These are phyloP conservation scores for Dasyornis broadbenti DNA, from an alignment of 2,113 vertebrate genomes.

Conservation along the genomic window DNA sequence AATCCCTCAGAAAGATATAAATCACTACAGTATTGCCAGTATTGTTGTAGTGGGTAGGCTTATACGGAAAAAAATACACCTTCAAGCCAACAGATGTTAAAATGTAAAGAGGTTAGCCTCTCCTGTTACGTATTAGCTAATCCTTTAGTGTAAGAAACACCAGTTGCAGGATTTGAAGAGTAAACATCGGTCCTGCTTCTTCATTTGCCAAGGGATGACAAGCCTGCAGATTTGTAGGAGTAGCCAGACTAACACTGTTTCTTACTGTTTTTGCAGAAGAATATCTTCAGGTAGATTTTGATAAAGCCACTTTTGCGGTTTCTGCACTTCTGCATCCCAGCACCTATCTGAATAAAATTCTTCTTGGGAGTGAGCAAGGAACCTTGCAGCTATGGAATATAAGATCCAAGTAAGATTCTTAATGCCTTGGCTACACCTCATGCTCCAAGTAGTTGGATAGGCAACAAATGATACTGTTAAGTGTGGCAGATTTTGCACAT, in stretches of 20 bases:
- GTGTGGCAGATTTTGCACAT: neutral
- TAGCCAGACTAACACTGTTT: neutral
- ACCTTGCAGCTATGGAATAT: slow-evolving; percentile 95
- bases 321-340: slow-evolving; percentile 92
- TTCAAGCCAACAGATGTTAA: neutral
- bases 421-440: neutral
- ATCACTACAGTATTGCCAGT: neutral
- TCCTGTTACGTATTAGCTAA: neutral
- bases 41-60: neutral
- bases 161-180: neutral
- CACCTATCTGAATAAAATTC: slow-evolving; percentile 96
- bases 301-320: slow-evolving; percentile 82
- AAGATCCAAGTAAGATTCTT: slow-evolving; percentile 86
- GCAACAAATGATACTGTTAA: neutral
- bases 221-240: neutral
- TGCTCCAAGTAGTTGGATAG: neutral
- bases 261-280: slow-evolving; percentile 74
- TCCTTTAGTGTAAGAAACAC: neutral
- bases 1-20: neutral
- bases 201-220: neutral
- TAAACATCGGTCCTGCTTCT: neutral
- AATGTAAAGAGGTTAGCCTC: neutral
- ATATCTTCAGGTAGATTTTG: slow-evolving; percentile 86
- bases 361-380: slow-evolving; percentile 92
- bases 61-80: neutral